Evolutionary conservation across 2,888 invertebrate genomes (phyloP), one percentile per base, ranked within the genome.

Genomic region (Actias luna): DNA sequence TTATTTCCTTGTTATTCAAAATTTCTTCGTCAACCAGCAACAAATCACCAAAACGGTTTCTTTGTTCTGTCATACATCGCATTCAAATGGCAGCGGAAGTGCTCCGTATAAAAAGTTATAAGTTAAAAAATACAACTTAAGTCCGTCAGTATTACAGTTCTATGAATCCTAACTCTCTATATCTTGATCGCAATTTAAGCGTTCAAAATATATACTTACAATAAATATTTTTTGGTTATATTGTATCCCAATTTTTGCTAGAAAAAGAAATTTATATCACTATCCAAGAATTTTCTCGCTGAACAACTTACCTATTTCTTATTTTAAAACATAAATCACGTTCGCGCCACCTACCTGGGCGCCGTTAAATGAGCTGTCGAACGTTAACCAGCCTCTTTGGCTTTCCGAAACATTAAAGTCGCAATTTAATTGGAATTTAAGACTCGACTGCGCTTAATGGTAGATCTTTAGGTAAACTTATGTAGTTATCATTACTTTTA

Each of bases 361-460:
- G 29, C 55, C 29, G 29, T 29, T 55, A 55, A 55, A 55, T 29
- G 29, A 55, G 29, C 18, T 55, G 55, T 55, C 55, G 27, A 55
- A 29, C 27, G 27, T 27, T 55, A 29, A 55, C 27, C 55, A 55
- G 46, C 46, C 46, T 25, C 25, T 50, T 50, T 14, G 46, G 18
- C 29, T 29, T 55, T 55, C 29, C 18, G 55, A 55, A 27, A 55
- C 55, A 55, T 55, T 55, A 55, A 55, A 55, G 55, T 55, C 55
- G 29, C 55, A 55, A 55, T 29, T 29, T 55, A 29, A 55, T 55
- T 29, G 55, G 55, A 55, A 55, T 55, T 55, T 29, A 55, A 29
- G 55, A 29, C 55, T 55, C 29, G 16, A 29, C 55, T 29, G 55
- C n/a, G 55, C 29, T 55, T 25, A 52, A 52, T 52, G 52, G 52